Evolutionary conservation across 2,113 vertebrate genomes (phyloP), one percentile per base, ranked within the genome.

Genomic region (Oryzias celebensis): DNA sequence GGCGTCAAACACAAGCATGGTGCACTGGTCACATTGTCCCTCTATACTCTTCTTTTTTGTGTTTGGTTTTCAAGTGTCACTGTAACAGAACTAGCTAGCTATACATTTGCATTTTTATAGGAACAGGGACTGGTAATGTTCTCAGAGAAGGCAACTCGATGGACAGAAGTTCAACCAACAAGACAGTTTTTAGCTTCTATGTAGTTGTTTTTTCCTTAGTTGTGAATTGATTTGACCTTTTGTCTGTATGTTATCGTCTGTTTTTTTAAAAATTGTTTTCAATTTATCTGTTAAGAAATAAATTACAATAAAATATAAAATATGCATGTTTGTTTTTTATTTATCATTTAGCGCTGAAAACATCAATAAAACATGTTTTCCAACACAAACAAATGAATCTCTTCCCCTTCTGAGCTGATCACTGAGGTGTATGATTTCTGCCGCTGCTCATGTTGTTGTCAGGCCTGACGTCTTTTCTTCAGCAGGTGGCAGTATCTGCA

Each of bases 221-320:
- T 36, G 36, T 71, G 52, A 22, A 68, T 80, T 75, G 63, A 58
- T 81, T 85, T 77, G 64, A 68, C 45, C 50, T 69, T 56, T 70
- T 82, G 77, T 81, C 74, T 68, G 62, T 86, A 67, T 78, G 66
- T 85, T 63, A 57, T 45, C 78, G 85, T 82, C 78, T 46, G 67
- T 83, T 85, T 86, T 84, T 87, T 85, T 87, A 24, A 88, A 87
- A 82, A 87, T 81, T 86, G 26, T 5, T 81, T 82, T 87, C 54
- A 62, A 78, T 85, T 89, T 63, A 77, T 83, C 78, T 87, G 81
- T 91, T 81, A 90, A 87, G 78, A 62, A 88, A 88, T 85, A 87
- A 86, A 87, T 90, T 90, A 80, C 87, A 89, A 91, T 89, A 88
- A 89, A 90, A 91, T 82, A 65, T 82, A 83, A 68, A 85, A 87